These are phyloP conservation scores for Limnephilus auricula DNA, from an alignment of 2,888 invertebrate genomes.

Conservation along the genomic window DNA sequence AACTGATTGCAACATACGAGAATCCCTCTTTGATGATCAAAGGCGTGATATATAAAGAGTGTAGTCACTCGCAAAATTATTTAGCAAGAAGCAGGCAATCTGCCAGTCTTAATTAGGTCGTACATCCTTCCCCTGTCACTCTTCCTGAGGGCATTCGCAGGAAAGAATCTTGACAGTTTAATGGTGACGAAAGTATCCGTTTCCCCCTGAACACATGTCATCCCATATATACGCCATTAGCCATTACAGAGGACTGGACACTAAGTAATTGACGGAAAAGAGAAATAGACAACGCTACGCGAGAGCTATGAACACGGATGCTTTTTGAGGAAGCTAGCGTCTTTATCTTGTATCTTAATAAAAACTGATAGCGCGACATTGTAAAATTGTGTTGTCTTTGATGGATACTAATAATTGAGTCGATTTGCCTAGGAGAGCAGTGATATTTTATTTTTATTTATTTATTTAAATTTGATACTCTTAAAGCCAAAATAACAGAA, in stretches of 20 bases:
- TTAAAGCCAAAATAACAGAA: too few relatives aligned
- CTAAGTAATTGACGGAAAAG: conserved; percentile 10
- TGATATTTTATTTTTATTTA: too few relatives aligned
- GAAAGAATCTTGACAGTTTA: conserved; percentile 23
- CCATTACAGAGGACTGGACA: not conserved
- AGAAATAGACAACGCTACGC: not conserved
- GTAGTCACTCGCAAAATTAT: conserved; percentile 3
- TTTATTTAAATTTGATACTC: too few relatives aligned
- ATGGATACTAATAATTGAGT: too few relatives aligned
- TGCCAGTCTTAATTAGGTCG: conserved; percentile 7
- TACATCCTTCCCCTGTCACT: not conserved
- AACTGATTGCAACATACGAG: too few relatives aligned
- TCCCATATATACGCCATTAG: not conserved
- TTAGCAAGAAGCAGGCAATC: not conserved
- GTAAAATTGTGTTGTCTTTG: too few relatives aligned
- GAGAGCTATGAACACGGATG: not conserved
- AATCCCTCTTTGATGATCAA: not conserved
- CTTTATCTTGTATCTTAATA: not conserved
- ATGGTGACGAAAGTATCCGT: conserved; percentile 30
- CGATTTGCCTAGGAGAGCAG: too few relatives aligned
- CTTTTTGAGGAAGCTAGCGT: not conserved
- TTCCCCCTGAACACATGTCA: conserved; percentile 15
- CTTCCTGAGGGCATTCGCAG: not conserved
- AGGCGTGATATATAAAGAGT: not conserved
- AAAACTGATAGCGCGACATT: not conserved